Base-by-base conservation (phyloP, 2,797 vertebrate species). In the Euphonia xanthogaster region DNA sequence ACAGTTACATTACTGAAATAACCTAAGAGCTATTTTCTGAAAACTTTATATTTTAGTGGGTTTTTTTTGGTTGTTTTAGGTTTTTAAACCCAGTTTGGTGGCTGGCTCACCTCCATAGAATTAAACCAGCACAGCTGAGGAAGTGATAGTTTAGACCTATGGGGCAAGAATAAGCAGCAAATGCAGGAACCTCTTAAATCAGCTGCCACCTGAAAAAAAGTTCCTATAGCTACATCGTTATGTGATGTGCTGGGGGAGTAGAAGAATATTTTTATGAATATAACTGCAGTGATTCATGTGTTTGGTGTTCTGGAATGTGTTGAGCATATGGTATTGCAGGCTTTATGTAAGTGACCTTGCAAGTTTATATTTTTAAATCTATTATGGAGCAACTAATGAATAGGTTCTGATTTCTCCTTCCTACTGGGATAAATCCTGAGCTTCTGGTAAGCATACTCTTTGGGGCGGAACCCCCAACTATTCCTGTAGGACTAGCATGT, bases 231-330 rank as follows among this genome's bases (percentile, higher is more conserved):
- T 95, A 18, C 90, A 91, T 86, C 16, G 15, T 66, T 95, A 55
- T 94, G 91, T 93, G 93, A 88, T 94, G 96, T 95, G 94, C 48
- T 95, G 95, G 91, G 86, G 95, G 96, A 96, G 95, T 95, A 90
- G 33, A 93, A 86, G 81, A 93, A 63, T 97, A 95, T 97, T 96
- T 97, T 94, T 97, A 94, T 95, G 96, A 97, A 95, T 97, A 94
- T 94, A 96, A 88, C 85, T 95, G 91, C 94, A 93, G 94, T 97
- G 96, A 96, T 96, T 97, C 95, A 96, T 97, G 89, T 96, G 91
- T 96, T 97, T 97, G 87, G 89, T 96, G 94, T 96, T 97, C 93
- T 96, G 84, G 82, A 96, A 95, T 96, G 96, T 96, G 96, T 94
- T 91, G 96, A 96, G 80, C 96, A 95, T 96, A 97, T 96, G 95